A percentile compares a stretch with the other conserved stretches of the same genome.
phyloP scores from a whole-genome alignment of 35 echinoderm and acorn worm genomes.

The Nesometra sesokonis region DNA sequence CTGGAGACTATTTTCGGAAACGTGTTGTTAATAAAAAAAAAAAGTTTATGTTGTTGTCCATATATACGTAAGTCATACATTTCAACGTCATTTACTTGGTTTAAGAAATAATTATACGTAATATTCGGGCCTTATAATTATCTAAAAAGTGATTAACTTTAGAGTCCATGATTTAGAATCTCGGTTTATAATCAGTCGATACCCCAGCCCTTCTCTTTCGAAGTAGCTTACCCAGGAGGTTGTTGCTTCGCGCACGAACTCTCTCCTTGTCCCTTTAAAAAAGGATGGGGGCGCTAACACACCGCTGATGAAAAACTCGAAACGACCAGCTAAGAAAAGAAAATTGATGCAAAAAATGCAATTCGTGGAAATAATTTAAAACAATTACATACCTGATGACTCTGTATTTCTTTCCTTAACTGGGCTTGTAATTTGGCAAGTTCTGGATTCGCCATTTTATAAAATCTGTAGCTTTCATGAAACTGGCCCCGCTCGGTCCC shows the following conservation, averaged over 20 bases:
- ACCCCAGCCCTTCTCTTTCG: background rate
- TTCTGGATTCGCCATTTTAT: slow-evolving; percentile 88
- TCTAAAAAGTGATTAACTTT: too few species aligned
- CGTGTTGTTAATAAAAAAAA: too few species aligned
- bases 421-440: slow-evolving; percentile 76
- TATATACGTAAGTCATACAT: too few species aligned
- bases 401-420: slow-evolving; percentile 79
- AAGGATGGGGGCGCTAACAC: background rate
- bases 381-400: slow-evolving; percentile 77
- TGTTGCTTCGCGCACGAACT: background rate
- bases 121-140: too few species aligned
- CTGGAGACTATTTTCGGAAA: too few species aligned
- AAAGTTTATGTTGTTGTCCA: too few species aligned
- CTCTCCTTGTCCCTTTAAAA: background rate
- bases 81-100: too few species aligned
- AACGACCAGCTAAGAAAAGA: background rate
- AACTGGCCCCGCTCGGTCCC: background rate
- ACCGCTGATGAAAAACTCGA: background rate
- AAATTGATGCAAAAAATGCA: background rate
- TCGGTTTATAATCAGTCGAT: background rate
- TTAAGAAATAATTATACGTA: too few species aligned
- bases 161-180: background rate
- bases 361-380: background rate
- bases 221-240: background rate
- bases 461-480: background rate